phyloP scores from a whole-genome alignment of 2,888 invertebrate species.

The Alviniconcha strummeri region DNA sequence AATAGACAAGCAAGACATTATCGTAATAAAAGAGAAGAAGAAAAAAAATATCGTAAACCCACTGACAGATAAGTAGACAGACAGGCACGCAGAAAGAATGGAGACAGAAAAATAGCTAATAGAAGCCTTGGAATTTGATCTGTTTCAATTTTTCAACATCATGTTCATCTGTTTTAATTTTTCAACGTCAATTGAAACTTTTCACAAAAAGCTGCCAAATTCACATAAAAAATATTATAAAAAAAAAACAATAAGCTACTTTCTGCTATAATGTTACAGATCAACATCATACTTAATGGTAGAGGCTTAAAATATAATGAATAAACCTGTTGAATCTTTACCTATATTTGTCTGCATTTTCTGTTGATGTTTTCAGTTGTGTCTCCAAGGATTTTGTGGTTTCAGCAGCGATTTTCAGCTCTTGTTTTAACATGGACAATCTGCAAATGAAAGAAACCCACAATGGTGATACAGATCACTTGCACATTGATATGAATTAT shows the following conservation, averaged over 20 bases:
- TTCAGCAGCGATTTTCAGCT: conserved; percentile 22
- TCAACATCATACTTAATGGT: too few species aligned
- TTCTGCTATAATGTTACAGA: too few species aligned
- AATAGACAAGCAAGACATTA: not conserved
- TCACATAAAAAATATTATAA: too few species aligned
- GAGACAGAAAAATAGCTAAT: not conserved
- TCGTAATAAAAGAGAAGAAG: not conserved
- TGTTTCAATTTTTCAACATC: too few species aligned
- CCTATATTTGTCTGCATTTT: conserved; percentile 31
- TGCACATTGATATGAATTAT: too few species aligned
- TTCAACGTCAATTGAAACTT: too few species aligned
- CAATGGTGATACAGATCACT: too few species aligned
- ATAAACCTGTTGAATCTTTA: not conserved
- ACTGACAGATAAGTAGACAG: not conserved
- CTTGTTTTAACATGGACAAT: conserved; percentile 26
- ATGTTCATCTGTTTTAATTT: too few species aligned
- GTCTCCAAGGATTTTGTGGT: conserved; percentile 1
- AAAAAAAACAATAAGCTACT: too few species aligned
- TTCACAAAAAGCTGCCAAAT: too few species aligned
- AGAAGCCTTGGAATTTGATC: too few species aligned
- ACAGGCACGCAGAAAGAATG: not conserved
- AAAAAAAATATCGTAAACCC: not conserved
- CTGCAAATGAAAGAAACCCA: not conserved
- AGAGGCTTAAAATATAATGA: too few species aligned
- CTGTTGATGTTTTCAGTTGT: conserved; percentile 7